A percentile compares a stretch with the other conserved stretches of the same genome.
Conservation (phyloP, 2,888 invertebrate genomes). For the Oeneis ivallda region DNA sequence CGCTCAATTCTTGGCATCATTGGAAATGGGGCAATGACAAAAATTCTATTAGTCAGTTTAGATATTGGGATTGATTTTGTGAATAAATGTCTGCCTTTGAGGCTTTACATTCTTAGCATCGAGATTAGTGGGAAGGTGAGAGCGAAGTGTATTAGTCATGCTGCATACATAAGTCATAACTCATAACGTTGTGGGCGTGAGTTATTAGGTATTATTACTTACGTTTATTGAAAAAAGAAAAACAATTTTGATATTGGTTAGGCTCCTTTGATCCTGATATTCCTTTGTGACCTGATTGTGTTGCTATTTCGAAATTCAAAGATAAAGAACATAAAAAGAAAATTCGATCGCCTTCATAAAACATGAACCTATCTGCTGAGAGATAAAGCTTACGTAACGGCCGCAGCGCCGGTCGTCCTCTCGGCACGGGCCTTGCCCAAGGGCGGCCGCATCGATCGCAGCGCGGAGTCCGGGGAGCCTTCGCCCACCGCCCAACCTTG, state of each 20-base stretch:
- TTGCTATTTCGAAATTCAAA: background rate
- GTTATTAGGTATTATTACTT: too few relatives aligned
- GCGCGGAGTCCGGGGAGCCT: constrained; percentile 35
- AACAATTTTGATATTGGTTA: too few relatives aligned
- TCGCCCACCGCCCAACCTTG: constrained; percentile 40
- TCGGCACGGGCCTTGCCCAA: constrained; percentile 68
- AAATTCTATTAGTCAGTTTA: background rate
- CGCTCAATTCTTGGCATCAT: constrained; percentile 8
- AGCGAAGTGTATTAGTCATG: constrained; percentile 6
- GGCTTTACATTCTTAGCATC: constrained; percentile 4
- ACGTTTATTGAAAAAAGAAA: too few relatives aligned
- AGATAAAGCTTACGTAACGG: constrained; percentile 54
- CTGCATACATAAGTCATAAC: background rate
- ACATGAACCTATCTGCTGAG: background rate
- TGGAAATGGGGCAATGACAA: constrained; percentile 1
- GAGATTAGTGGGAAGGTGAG: background rate
- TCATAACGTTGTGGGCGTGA: background rate
- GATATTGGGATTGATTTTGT: background rate
- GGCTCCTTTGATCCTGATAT: background rate
- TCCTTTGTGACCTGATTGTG: background rate
- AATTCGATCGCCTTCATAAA: background rate
- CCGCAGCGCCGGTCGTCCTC: constrained; percentile 65
- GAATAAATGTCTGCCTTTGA: background rate
- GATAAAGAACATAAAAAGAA: background rate
- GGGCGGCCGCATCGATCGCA: constrained; percentile 68